These are phyloP conservation scores for Scleropages formosus DNA, from an alignment of 2,797 vertebrate species.

Conservation along the genomic window DNA sequence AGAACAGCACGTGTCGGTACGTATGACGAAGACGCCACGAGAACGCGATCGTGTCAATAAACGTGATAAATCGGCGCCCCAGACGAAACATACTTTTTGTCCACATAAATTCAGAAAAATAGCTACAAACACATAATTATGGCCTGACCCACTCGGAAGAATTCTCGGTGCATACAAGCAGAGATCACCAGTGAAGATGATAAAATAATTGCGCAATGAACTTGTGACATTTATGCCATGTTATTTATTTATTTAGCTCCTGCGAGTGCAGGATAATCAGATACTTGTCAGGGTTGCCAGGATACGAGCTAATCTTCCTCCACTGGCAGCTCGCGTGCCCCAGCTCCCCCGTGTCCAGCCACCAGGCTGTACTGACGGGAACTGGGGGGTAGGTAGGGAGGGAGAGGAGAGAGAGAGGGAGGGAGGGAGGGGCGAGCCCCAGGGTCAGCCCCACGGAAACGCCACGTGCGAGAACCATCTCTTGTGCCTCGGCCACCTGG, in stretches of 20 bases:
- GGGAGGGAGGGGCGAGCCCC: no score
- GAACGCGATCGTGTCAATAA: background rate
- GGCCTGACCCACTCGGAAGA: background rate
- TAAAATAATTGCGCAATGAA: background rate
- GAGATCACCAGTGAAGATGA: constrained; percentile 7
- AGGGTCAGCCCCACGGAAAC: background rate
- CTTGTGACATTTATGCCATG: background rate
- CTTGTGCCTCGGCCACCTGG: background rate
- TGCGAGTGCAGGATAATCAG: constrained; percentile 51
- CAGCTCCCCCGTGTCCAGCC: background rate
- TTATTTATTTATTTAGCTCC: constrained; percentile 2
- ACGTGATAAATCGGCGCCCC: constrained; percentile 7
- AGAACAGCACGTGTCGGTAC: background rate
- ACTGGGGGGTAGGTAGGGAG: no score
- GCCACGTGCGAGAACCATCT: background rate
- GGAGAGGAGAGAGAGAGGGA: no score
- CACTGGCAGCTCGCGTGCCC: constrained; percentile 12
- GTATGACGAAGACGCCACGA: background rate
- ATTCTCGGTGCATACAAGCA: background rate
- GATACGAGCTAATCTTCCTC: constrained; percentile 53
- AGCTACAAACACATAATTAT: background rate
- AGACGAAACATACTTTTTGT: background rate
- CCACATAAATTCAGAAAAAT: background rate
- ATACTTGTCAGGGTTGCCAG: constrained; percentile 64
- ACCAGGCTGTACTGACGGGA: background rate